These are phyloP conservation scores for Proteles cristata DNA, from an alignment of 2,113 vertebrate species.

Conservation along the genomic window DNA sequence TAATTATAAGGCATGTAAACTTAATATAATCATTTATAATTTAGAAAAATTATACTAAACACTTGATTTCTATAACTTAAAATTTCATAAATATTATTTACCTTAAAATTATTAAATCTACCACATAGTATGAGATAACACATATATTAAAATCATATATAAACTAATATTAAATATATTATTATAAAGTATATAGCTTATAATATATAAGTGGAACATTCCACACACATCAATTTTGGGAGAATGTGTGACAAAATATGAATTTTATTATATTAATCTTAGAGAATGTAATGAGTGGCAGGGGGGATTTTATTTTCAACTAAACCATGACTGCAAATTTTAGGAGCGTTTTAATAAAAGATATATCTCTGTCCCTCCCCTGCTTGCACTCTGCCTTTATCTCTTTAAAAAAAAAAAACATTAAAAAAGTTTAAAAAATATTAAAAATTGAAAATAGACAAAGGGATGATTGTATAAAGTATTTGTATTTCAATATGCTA, in stretches of 20 bases:
- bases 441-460: background rate
- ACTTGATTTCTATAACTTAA: conserved; percentile 11
- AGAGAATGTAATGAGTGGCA: background rate
- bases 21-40: conserved; percentile 3
- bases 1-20: conserved; percentile 4
- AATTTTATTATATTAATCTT: background rate
- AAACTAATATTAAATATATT: background rate
- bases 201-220: background rate
- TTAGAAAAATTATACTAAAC: background rate
- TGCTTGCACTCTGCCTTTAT: too few relatives aligned
- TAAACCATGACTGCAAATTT: background rate
- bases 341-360: conserved; percentile 2
- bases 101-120: background rate
- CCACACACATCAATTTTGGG: background rate
- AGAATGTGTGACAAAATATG: background rate
- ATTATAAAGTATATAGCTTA: background rate
- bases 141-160: background rate
- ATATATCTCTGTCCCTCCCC: background rate
- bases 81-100: background rate
- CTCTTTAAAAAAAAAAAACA: too few relatives aligned
- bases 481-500: background rate
- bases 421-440: background rate
- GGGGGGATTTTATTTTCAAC: background rate
- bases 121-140: background rate
- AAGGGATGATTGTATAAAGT: background rate